Percentiles rank a stretch among this genome's conserved stretches.
These are phyloP conservation scores for Capitulum mitella DNA, from an alignment of 2,888 invertebrate genomes.

Conservation along the genomic window DNA sequence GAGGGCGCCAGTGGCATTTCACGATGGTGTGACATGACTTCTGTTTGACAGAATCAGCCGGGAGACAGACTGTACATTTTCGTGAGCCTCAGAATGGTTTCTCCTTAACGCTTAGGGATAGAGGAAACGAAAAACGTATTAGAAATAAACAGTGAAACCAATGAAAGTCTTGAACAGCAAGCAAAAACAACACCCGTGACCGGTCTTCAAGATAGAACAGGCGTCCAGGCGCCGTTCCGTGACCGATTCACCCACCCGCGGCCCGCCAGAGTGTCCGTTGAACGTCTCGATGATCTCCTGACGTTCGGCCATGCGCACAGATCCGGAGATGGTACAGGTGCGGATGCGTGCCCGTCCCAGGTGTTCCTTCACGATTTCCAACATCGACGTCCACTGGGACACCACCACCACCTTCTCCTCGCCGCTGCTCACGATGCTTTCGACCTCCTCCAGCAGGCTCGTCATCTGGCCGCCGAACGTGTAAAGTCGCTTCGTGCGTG, in stretches of 20 bases:
- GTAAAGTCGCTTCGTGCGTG: too few species aligned
- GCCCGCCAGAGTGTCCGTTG: constrained; percentile 54
- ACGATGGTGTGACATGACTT: too few species aligned
- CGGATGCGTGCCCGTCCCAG: constrained; percentile 51
- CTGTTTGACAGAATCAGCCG: too few species aligned
- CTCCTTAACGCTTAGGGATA: too few species aligned
- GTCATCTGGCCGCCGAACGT: too few species aligned
- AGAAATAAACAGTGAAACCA: background rate
- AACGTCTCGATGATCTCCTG: constrained; percentile 61
- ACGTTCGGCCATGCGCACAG: constrained; percentile 62
- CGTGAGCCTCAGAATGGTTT: too few species aligned
- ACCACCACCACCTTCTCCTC: constrained; percentile 72
- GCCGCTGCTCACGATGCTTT: background rate
- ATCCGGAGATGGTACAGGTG: constrained; percentile 65
- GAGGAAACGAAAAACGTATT: too few species aligned
- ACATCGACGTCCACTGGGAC: constrained; percentile 84
- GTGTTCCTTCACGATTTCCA: constrained; percentile 62
- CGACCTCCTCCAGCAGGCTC: background rate
- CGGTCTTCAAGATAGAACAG: constrained; percentile 4
- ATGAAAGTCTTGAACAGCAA: background rate
- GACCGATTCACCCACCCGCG: constrained; percentile 52
- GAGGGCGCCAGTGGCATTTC: too few species aligned
- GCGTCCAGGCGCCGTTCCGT: too few species aligned
- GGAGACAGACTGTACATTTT: too few species aligned
- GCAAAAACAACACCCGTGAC: background rate